Evolutionary conservation across 2,888 invertebrate species (phyloP).

Genomic region (Hymenopus coronatus): DNA sequence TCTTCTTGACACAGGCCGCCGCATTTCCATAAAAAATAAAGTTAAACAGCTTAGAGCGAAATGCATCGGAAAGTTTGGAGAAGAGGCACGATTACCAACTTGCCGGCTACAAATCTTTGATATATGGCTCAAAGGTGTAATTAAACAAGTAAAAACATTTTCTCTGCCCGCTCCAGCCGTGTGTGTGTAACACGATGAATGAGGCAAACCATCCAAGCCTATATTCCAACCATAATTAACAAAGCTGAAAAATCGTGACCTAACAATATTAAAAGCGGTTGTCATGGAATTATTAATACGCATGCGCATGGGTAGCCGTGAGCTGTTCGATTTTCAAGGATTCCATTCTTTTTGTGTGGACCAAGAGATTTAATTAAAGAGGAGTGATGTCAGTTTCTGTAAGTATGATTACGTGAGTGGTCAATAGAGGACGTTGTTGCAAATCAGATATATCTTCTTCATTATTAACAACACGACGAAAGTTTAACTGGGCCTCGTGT

Average conservation of each 20-base stretch:
- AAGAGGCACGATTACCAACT: background rate
- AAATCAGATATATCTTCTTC: background rate
- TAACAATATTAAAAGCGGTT: conserved; percentile 12
- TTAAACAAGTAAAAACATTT: background rate
- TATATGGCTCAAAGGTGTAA: conserved; percentile 9
- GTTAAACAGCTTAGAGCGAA: background rate
- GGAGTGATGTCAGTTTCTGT: background rate
- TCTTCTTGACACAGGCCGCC: background rate
- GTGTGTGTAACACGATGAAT: background rate
- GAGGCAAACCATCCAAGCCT: background rate
- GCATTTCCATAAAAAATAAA: background rate
- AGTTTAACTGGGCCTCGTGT: background rate
- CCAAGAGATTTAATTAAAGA: background rate
- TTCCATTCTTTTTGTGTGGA: background rate
- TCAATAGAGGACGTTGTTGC: background rate
- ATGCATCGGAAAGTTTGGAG: background rate
- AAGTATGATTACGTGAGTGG: background rate
- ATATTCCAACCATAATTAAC: conserved; percentile 1
- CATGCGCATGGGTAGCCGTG: background rate
- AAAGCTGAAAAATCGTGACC: conserved; percentile 6
- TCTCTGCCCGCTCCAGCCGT: background rate
- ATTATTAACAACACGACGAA: background rate
- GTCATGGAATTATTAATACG: conserved; percentile 1
- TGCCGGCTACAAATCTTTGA: background rate
- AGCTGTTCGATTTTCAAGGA: background rate